phyloP scores from a whole-genome alignment of 2,888 invertebrate genomes.

The Drymonia ruficornis region DNA sequence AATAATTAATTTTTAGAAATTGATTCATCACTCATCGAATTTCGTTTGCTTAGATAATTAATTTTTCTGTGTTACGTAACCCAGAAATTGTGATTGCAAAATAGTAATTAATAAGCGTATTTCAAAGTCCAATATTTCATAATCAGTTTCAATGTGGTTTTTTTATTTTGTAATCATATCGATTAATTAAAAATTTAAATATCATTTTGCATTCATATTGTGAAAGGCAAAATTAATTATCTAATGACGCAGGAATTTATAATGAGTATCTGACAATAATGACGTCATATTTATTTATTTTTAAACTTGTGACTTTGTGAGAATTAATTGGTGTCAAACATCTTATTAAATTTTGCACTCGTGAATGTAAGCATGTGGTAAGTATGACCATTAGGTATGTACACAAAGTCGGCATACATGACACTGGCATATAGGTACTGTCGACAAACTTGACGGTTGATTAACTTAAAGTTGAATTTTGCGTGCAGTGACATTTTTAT shows the following conservation, averaged over 20 bases:
- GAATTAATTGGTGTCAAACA: too few species aligned
- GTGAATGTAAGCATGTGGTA: too few species aligned
- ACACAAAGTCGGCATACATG: too few species aligned
- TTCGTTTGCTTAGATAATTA: slow-evolving; percentile 18
- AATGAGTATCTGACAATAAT: neutral
- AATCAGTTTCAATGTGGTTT: slow-evolving; percentile 29
- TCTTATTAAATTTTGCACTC: too few species aligned
- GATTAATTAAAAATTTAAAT: slow-evolving; percentile 38
- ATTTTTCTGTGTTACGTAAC: slow-evolving; percentile 25
- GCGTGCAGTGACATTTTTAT: too few species aligned
- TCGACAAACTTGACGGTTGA: too few species aligned
- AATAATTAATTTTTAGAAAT: slow-evolving; percentile 12
- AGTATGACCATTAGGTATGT: too few species aligned
- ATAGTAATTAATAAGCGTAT: slow-evolving; percentile 30
- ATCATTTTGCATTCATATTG: slow-evolving; percentile 25
- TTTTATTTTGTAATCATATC: slow-evolving; percentile 33
- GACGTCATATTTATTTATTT: neutral
- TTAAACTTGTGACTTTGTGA: neutral
- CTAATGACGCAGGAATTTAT: neutral
- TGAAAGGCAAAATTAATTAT: neutral
- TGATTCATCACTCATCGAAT: slow-evolving; percentile 19
- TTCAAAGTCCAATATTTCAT: slow-evolving; percentile 33
- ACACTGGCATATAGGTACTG: too few species aligned
- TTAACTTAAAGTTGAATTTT: too few species aligned
- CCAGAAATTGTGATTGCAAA: slow-evolving; percentile 24